These are phyloP conservation scores for Hippasteria phrygiana DNA, from an alignment of 53 echinoderm and acorn worm genomes.

Conservation along the genomic window DNA sequence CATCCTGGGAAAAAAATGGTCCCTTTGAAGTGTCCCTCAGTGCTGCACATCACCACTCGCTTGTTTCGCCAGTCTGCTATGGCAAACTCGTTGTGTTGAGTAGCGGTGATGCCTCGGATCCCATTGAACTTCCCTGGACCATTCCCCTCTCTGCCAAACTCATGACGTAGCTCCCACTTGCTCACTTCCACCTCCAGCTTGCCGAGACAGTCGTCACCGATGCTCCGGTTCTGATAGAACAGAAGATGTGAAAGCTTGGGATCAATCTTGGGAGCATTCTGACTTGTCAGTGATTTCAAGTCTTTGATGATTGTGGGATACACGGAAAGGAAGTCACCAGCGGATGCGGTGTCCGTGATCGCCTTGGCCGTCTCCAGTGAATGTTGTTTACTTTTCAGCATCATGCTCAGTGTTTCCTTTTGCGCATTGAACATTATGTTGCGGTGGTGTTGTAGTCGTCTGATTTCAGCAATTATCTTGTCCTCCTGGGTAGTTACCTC, in stretches of 20 bases:
- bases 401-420: neutral
- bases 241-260: neutral
- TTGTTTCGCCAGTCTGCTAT: conserved; percentile 5
- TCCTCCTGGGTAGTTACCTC: neutral
- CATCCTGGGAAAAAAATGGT: neutral
- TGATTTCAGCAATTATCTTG: neutral
- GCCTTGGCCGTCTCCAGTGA: neutral
- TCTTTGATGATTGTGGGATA: neutral
- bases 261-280: neutral
- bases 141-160: neutral
- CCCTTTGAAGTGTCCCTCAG: neutral
- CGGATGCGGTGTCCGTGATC: neutral
- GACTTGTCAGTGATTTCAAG: neutral
- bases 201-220: neutral
- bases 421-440: neutral
- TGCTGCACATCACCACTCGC: conserved; percentile 21
- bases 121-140: neutral
- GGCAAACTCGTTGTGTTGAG: neutral
- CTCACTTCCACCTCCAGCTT: neutral
- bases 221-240: neutral
- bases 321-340: neutral
- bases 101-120: neutral
- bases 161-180: neutral
- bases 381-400: neutral
- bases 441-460: neutral